Conservation (phyloP, 2,113 vertebrate species). For the Daubentonia madagascariensis region DNA sequence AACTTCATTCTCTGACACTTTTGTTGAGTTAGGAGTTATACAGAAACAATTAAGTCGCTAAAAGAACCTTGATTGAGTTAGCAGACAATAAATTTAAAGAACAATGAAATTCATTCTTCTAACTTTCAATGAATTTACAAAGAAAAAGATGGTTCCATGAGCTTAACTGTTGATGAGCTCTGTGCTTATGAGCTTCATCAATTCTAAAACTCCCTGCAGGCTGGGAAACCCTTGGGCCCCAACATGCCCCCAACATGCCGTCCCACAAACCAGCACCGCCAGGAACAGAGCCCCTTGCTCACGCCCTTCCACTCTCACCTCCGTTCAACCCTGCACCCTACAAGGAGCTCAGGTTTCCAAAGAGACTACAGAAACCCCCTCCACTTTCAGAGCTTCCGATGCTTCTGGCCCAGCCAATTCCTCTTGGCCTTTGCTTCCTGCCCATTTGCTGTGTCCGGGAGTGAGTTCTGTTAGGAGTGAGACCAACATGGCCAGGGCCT, state of each 20-base stretch:
- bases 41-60: constrained; percentile 64
- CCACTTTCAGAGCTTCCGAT: neutral
- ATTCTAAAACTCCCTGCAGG: constrained; percentile 9
- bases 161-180: constrained; percentile 62
- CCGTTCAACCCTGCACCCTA: neutral
- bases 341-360: neutral
- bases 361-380: neutral
- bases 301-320: neutral
- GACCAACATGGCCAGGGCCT: neutral
- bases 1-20: constrained; percentile 64
- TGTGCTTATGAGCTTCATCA: constrained; percentile 25
- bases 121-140: constrained; percentile 58
- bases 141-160: constrained; percentile 44
- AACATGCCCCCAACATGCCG: neutral
- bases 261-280: neutral
- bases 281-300: neutral
- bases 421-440: neutral
- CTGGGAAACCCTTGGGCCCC: neutral
- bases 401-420: neutral
- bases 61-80: constrained; percentile 69
- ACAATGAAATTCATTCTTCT: constrained; percentile 65
- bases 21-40: constrained; percentile 57
- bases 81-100: constrained; percentile 72
- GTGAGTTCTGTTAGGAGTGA: neutral
- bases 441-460: neutral